A percentile compares a stretch with the other conserved stretches of the same genome.
phyloP scores from a whole-genome alignment of 2,888 invertebrate species.

The Caenorhabditis sp. region DNA sequence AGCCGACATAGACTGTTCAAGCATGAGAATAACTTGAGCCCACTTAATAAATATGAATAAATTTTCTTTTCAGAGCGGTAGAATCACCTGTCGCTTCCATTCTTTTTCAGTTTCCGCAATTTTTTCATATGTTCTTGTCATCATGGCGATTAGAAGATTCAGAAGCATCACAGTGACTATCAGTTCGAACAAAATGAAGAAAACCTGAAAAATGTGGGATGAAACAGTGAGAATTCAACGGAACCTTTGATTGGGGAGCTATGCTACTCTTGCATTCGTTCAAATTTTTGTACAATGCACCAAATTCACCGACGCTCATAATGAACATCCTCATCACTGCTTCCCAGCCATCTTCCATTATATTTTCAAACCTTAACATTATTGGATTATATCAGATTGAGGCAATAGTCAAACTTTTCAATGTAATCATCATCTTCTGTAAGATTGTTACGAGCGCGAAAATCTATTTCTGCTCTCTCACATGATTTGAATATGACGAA shows the following conservation, averaged over 20 bases:
- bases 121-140: conserved; percentile 98
- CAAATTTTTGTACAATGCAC: conserved; percentile 93
- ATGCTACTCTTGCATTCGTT: conserved; percentile 82
- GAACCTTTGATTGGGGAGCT: conserved; percentile 67
- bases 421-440: conserved; percentile 56
- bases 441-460: conserved; percentile 26
- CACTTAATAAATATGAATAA: conserved; percentile 83
- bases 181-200: conserved; percentile 96
- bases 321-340: conserved; percentile 97
- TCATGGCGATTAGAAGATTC: conserved; percentile 99
- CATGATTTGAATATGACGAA: conserved; percentile 91
- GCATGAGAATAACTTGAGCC: conserved; percentile 95
- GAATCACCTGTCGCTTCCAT: conserved; percentile 95
- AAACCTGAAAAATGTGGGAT: conserved; percentile 79
- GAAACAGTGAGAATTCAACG: background rate
- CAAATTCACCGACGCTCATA: conserved; percentile 97
- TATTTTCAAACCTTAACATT: conserved; percentile 66
- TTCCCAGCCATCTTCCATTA: conserved; percentile 65
- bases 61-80: conserved; percentile 14
- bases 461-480: conserved; percentile 62
- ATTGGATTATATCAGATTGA: conserved; percentile 73
- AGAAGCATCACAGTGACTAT: conserved; percentile 94
- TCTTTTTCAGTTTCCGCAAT: conserved; percentile 97
- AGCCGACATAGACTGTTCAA: conserved; percentile 94
- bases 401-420: conserved; percentile 39